A percentile compares a stretch with the other conserved stretches of the same genome.
Conservation (phyloP, 2,113 vertebrate genomes). For the Herpailurus yagouaroundi region DNA sequence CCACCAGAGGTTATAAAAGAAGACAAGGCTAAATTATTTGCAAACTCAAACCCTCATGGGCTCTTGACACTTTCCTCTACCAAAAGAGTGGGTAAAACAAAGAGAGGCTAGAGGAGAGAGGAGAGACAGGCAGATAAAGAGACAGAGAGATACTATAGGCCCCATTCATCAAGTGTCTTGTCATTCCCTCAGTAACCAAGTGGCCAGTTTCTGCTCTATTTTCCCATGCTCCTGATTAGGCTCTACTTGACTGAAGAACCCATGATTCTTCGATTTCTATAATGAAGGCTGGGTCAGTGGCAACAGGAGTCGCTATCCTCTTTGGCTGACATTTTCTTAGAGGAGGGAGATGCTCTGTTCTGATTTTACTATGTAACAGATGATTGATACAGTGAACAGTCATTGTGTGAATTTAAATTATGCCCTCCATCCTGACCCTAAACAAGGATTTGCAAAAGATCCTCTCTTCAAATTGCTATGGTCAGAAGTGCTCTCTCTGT, state of each 20-base stretch:
- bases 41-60: background rate
- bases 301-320: background rate
- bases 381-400: background rate
- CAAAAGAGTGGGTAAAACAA: conserved; percentile 23
- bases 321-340: background rate
- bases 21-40: conserved; percentile 53
- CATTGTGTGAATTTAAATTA: background rate
- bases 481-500: background rate
- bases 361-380: conserved; percentile 1
- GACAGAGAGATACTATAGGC: accelerated
- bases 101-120: background rate
- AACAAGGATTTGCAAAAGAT: conserved; percentile 28
- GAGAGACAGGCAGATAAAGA: background rate
- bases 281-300: background rate
- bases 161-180: background rate
- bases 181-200: background rate
- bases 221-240: background rate
- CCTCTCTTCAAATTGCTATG: background rate
- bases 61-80: conserved; percentile 23
- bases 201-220: background rate
- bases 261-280: conserved; percentile 22
- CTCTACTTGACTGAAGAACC: background rate
- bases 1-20: conserved; percentile 26
- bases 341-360: background rate
- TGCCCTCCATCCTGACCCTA: background rate